Evolutionary conservation across 2,797 vertebrate genomes (phyloP).

Genomic region (Rhinatrema bivittatum): DNA sequence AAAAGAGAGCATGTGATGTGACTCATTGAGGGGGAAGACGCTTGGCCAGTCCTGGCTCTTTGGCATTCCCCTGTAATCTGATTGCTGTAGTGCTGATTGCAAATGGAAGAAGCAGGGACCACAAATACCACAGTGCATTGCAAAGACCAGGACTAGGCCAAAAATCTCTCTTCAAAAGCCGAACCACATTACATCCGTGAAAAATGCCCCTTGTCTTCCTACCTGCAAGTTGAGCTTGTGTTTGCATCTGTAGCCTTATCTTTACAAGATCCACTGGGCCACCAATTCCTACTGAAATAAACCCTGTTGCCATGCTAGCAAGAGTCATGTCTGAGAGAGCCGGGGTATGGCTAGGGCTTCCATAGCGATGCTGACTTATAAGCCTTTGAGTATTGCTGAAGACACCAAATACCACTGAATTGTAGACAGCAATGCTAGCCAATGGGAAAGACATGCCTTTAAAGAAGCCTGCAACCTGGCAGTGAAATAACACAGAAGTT

Average conservation of each 20-base stretch:
- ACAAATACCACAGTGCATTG: no score
- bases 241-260: constrained; percentile 94
- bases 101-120: no score
- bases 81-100: no score
- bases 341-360: constrained; percentile 35
- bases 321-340: constrained; percentile 62
- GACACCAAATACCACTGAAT: constrained; percentile 84
- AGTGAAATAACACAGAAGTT: constrained; percentile 8
- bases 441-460: constrained; percentile 94
- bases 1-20: no score
- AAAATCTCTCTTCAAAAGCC: no score
- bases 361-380: constrained; percentile 65
- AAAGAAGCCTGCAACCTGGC: constrained; percentile 81
- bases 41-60: no score
- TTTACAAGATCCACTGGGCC: constrained; percentile 89
- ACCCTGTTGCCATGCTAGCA: constrained; percentile 74
- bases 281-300: constrained; percentile 77
- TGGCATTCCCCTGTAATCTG: no score
- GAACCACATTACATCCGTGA: no score
- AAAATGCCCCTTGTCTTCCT: no score
- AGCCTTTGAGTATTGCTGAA: constrained; percentile 79
- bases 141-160: no score
- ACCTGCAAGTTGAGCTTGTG: constrained; percentile 65
- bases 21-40: no score
- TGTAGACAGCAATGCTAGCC: constrained; percentile 83